These are phyloP conservation scores for Clitarchus hookeri DNA, from an alignment of 2,888 invertebrate species.

Conservation along the genomic window DNA sequence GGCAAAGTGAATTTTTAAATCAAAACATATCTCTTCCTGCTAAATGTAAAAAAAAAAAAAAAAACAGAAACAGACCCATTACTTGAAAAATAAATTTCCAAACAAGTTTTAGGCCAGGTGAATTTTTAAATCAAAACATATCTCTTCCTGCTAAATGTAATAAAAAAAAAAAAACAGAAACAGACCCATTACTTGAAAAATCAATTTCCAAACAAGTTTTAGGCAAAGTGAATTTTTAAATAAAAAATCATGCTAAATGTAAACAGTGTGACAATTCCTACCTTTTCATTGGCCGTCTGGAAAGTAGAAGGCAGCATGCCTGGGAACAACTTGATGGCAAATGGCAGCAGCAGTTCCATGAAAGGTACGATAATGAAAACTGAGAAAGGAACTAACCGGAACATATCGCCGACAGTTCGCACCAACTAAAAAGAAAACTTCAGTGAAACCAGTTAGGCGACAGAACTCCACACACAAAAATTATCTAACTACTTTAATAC, in stretches of 20 bases:
- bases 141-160: too few relatives aligned
- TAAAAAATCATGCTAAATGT: too few relatives aligned
- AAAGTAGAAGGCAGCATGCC: slow-evolving; percentile 98
- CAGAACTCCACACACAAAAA: neutral
- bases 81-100: too few relatives aligned
- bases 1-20: too few relatives aligned
- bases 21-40: too few relatives aligned
- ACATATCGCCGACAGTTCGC: slow-evolving; percentile 92
- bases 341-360: slow-evolving; percentile 91
- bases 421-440: slow-evolving; percentile 63
- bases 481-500: too few relatives aligned
- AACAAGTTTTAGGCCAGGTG: too few relatives aligned
- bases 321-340: slow-evolving; percentile 94
- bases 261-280: slow-evolving; percentile 40
- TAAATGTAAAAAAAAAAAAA: too few relatives aligned
- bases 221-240: too few relatives aligned
- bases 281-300: slow-evolving; percentile 79
- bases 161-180: neutral
- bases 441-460: slow-evolving; percentile 29
- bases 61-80: neutral
- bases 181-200: too few relatives aligned
- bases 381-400: slow-evolving; percentile 95
- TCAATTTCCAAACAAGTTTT: too few relatives aligned
- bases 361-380: slow-evolving; percentile 97
- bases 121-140: too few relatives aligned